Evolutionary conservation across 1,140 invertebrate species (phyloP), one percentile per base, ranked within the genome.

Genomic region (Heliconius hewitsoni): DNA sequence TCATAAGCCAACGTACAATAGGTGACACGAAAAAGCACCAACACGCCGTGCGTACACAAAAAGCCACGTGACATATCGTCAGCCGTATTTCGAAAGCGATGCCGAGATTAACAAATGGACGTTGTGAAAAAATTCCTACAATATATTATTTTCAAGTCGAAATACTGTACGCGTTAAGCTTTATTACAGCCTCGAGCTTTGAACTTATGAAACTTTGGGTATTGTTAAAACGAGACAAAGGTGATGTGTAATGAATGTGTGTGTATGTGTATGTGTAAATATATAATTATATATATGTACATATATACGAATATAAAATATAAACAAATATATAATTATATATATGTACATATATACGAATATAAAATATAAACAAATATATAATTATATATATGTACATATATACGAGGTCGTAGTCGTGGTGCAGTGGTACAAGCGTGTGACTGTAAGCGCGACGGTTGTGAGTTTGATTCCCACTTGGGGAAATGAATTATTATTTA

Each of bases 221-320:
- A 91, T 91, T 91, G 90, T 90, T 90, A 87, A 90, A 91, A 90
- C 90, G 89, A 84, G 84, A 87, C 85, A 87, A 88, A 86, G 83
- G 86, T 85, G 77, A 81, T 34, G 66, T 77, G 60, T 74, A 77
- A 13, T 74, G 74, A 50, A 76, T 52, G 76, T 52, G 50, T 19
- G 6, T 9, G 3, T 57, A 9, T 55, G 8, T 52, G 19, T 55
- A 8, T n/a, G 16, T 55, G n/a, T 55, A 18, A 19, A 18, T 19
- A n/a, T 2, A 34, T 34, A 34, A 30, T 2, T 34, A 34, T 34
- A 34, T 34, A 34, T 34, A 34, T 34, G 19, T 52, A 52, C 4
- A 52, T 34, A 34, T 34, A 34, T 34, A 34, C 4, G 30, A 30
- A 23, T 23, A 30, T 30, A 30, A 30, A 34, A 34, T 34, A 34